These are phyloP conservation scores for Scolopax rusticola DNA, from an alignment of 2,797 vertebrate species.

Conservation along the genomic window DNA sequence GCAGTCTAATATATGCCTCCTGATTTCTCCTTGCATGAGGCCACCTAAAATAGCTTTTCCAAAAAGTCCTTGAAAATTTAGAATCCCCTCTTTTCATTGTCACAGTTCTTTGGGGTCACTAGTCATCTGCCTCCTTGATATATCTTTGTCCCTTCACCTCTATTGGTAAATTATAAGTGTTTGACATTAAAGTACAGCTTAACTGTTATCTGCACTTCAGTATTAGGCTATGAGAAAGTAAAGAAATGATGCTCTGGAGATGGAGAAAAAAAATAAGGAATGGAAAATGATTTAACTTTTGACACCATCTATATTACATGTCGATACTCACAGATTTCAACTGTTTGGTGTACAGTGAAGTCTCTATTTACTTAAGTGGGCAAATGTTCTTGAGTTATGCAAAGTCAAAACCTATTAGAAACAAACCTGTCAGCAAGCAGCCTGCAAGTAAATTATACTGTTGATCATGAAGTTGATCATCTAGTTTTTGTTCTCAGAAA, in stretches of 20 bases:
- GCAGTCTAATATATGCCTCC: neutral
- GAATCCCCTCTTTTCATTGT: neutral
- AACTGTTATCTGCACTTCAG: neutral
- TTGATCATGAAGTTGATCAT: neutral
- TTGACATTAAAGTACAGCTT: neutral
- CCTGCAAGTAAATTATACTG: neutral
- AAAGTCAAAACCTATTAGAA: conserved; percentile 27
- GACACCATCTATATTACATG: neutral
- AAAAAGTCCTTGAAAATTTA: neutral
- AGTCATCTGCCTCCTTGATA: neutral
- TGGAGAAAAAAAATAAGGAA: neutral
- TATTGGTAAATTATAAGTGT: neutral
- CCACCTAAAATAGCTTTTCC: neutral
- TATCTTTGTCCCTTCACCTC: neutral
- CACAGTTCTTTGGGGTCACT: neutral
- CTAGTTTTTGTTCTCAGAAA: neutral
- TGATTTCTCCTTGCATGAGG: neutral
- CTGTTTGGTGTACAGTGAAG: neutral
- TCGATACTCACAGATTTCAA: neutral
- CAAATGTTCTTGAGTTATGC: neutral
- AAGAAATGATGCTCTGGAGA: neutral
- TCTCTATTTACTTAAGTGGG: neutral
- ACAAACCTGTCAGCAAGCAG: neutral
- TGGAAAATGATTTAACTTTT: neutral
- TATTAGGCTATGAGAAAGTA: neutral